Evolutionary conservation across 2,113 vertebrate genomes (phyloP), one percentile per base, ranked within the genome.

Genomic region (Eira barbara): DNA sequence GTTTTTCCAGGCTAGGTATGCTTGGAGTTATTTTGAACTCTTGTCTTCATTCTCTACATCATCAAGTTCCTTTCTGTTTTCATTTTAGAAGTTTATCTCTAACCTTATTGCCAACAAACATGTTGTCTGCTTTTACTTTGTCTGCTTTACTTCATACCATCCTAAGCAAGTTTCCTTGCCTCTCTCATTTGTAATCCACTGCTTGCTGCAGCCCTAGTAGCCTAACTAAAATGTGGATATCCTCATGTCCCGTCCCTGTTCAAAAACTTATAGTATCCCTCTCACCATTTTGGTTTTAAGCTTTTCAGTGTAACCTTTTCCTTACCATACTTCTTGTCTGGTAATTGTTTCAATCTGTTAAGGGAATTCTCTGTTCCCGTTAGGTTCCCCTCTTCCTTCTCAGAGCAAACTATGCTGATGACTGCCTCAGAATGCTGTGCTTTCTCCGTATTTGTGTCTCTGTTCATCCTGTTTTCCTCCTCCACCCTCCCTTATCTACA

Each of bases 141-240:
- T 90, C 36, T 89, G 65, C 67, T 94, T 96, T 80, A 49, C 42
- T 94, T 76, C 17, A 57, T 55, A 81, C 39, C n/a, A 90, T 92
- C 55, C 34, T 94, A 80, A 97, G 29, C 47, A 73, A 57, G 57
- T 79, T 84, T 52, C 29, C 73, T 80, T 89, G 67, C 15, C 45
- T 94, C 52, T 97, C 27, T 18, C 3, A 2, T 93, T 94, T 94
- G 65, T 93, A 94, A 89, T 74, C 29, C 71, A 74, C 65, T 57
- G 85, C 52, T 96, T 90, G 49, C n/a, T 71, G 45, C 69, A 92
- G 42, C 45, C 39, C 20, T 63, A 29, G 10, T 90, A 95, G 11
- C 52, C 45, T 85, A 82, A 82, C 69, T 87, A 94, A 92, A 95
- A 95, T 92, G 63, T 61, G 42, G 55, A 65, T 90, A 96, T 97